These are phyloP conservation scores for Agrochola litura DNA, from an alignment of 2,888 invertebrate genomes.

Conservation along the genomic window DNA sequence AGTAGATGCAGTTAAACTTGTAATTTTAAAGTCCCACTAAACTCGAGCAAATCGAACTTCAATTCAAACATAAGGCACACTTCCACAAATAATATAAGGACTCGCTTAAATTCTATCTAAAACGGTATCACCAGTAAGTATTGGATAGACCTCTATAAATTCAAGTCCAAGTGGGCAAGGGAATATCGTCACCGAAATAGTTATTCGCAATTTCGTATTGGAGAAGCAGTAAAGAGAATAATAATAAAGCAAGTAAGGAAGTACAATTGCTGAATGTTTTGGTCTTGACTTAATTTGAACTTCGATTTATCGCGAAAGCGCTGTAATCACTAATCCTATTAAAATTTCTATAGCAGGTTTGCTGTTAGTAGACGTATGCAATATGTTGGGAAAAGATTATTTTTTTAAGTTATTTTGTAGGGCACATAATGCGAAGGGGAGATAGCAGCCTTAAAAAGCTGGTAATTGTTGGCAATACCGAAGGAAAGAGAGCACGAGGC, in stretches of 20 bases:
- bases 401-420: no score
- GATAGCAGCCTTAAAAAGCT: no score
- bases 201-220: conserved; percentile 56
- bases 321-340: conserved; percentile 48
- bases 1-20: conserved; percentile 10
- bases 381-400: no score
- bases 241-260: conserved; percentile 58
- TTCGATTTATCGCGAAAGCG: conserved; percentile 53
- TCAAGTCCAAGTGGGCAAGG: conserved; percentile 71
- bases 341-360: conserved; percentile 34
- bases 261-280: conserved; percentile 55
- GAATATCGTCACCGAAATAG: conserved; percentile 74
- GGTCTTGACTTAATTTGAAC: conserved; percentile 61
- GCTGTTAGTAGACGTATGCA: not conserved
- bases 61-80: conserved; percentile 26
- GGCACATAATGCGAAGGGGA: no score
- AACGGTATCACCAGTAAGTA: conserved; percentile 53
- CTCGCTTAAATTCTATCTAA: conserved; percentile 55
- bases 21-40: conserved; percentile 9
- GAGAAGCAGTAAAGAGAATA: conserved; percentile 55
- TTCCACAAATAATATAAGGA: conserved; percentile 51
- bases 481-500: no score
- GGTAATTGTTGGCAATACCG: no score
- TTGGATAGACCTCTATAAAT: conserved; percentile 76
- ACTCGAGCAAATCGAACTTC: conserved; percentile 23